phyloP scores from a whole-genome alignment of 2,888 invertebrate genomes.

The Epistrophella euchroma region DNA sequence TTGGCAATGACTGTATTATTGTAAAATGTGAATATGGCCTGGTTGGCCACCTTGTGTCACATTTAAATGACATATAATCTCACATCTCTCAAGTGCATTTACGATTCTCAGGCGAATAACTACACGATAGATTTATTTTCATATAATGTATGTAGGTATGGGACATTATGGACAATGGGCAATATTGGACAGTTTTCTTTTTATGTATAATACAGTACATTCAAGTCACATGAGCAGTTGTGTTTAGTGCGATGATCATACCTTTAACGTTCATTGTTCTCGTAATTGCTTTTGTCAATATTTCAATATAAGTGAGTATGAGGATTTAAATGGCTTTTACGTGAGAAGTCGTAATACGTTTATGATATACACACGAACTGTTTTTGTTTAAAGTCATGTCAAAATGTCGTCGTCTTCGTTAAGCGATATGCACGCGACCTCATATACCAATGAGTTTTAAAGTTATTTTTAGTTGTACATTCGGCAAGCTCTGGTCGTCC shows the following conservation, averaged over 20 bases:
- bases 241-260: constrained; percentile 19
- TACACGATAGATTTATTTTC: not conserved
- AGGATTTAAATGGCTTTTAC: constrained; percentile 19
- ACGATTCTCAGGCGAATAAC: constrained; percentile 5
- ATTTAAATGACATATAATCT: constrained; percentile 48
- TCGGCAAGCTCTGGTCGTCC: not conserved
- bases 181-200: not conserved
- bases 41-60: constrained; percentile 34
- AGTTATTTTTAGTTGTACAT: no score
- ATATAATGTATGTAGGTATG: no score
- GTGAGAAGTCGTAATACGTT: not conserved
- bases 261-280: constrained; percentile 25
- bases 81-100: constrained; percentile 15
- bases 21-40: not conserved
- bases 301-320: constrained; percentile 26
- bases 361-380: not conserved
- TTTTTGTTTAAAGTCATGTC: not conserved
- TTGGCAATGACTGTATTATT: not conserved
- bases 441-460: not conserved
- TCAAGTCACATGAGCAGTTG: constrained; percentile 5
- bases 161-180: constrained; percentile 3
- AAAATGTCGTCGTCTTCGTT: not conserved
- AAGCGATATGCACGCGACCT: not conserved
- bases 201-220: not conserved
- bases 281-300: constrained; percentile 61